Conservation (phyloP, 2,113 vertebrate genomes). For the Fulica atra region DNA sequence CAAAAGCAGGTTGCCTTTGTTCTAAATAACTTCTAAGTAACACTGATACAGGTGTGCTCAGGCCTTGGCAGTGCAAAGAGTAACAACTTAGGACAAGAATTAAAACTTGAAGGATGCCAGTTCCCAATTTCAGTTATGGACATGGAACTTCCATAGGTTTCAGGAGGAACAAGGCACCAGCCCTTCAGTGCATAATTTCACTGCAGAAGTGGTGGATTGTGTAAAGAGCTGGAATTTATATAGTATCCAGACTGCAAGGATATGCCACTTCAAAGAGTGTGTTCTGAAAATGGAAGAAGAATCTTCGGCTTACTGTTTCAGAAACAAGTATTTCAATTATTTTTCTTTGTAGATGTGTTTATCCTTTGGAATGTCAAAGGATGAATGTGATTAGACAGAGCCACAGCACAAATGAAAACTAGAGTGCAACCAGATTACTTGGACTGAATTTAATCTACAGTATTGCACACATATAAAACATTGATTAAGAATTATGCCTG, state of each 20-base stretch:
- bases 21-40: neutral
- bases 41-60: accelerated
- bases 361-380: neutral
- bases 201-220: neutral
- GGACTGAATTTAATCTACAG: neutral
- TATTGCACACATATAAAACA: neutral
- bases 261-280: neutral
- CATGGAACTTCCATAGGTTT: neutral
- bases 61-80: neutral
- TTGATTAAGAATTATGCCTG: neutral
- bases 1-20: neutral
- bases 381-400: neutral
- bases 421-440: neutral
- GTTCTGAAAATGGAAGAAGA: neutral
- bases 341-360: neutral
- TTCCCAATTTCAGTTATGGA: neutral
- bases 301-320: neutral
- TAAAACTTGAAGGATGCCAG: neutral
- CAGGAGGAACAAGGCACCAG: neutral
- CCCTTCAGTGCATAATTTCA: neutral
- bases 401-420: neutral
- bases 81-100: neutral
- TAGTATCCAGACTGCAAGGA: neutral
- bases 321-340: neutral
- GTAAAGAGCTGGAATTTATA: neutral